Evolutionary conservation across 2,113 vertebrate species (phyloP).

Genomic region (Tympanuchus pallidicinctus): DNA sequence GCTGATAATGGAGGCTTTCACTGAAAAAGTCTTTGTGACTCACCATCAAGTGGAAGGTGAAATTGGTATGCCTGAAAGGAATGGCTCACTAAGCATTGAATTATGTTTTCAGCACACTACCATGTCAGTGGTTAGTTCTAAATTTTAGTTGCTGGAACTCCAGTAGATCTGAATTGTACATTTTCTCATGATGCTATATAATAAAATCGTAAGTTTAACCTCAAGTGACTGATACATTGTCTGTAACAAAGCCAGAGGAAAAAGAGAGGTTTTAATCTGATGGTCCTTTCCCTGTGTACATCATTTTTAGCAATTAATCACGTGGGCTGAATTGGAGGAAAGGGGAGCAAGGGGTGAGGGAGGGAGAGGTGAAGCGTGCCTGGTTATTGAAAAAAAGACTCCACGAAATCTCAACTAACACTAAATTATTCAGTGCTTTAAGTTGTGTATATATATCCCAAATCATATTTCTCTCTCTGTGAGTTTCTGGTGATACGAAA

Average conservation of each 20-base stretch:
- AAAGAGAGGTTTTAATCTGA: neutral
- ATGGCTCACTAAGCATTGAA: neutral
- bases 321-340: neutral
- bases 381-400: constrained; percentile 48
- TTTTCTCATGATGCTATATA: neutral
- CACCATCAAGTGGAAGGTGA: neutral
- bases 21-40: neutral
- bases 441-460: neutral
- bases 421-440: constrained; percentile 37
- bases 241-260: neutral
- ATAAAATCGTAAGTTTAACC: constrained; percentile 24
- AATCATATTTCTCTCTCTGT: neutral
- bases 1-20: neutral
- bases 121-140: neutral
- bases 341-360: neutral
- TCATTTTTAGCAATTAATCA: constrained; percentile 11
- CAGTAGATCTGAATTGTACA: neutral
- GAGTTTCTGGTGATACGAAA: constrained; percentile 39
- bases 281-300: neutral
- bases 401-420: neutral
- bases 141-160: neutral
- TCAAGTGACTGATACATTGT: constrained; percentile 29
- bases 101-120: neutral
- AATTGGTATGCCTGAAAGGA: neutral
- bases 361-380: neutral